Conservation (phyloP, 2,113 vertebrate species). For the Oreotrochilus melanogaster region DNA sequence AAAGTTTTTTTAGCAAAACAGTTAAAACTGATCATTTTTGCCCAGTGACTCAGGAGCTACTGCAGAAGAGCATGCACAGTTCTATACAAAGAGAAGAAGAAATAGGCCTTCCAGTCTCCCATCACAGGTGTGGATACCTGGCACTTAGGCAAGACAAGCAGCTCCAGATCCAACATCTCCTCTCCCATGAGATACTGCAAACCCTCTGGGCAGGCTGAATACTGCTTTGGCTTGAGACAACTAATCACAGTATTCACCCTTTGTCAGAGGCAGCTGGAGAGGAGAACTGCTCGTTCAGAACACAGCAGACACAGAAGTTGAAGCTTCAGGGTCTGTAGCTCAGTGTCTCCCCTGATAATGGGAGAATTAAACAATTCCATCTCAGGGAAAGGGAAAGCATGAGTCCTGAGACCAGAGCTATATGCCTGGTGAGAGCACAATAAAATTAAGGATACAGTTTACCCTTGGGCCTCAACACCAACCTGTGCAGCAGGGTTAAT, state of each 20-base stretch:
- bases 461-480: background rate
- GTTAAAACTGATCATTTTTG: background rate
- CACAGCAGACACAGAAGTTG: background rate
- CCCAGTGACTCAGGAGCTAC: background rate
- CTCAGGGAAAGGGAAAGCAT: background rate
- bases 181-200: background rate
- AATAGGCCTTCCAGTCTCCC: background rate
- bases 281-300: background rate
- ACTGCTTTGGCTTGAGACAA: background rate
- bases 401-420: background rate
- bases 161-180: background rate
- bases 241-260: background rate
- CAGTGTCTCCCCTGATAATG: background rate
- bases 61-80: background rate
- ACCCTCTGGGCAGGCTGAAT: background rate
- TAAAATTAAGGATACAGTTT: background rate
- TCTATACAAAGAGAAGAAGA: background rate
- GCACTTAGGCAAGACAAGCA: background rate
- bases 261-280: background rate
- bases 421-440: background rate
- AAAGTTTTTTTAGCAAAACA: background rate
- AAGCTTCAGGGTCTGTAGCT: background rate
- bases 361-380: conserved; percentile 12
- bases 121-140: background rate
- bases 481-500: conserved; percentile 86